Base-by-base conservation (phyloP, 2,888 invertebrate species). In the Epinotia nisella region DNA sequence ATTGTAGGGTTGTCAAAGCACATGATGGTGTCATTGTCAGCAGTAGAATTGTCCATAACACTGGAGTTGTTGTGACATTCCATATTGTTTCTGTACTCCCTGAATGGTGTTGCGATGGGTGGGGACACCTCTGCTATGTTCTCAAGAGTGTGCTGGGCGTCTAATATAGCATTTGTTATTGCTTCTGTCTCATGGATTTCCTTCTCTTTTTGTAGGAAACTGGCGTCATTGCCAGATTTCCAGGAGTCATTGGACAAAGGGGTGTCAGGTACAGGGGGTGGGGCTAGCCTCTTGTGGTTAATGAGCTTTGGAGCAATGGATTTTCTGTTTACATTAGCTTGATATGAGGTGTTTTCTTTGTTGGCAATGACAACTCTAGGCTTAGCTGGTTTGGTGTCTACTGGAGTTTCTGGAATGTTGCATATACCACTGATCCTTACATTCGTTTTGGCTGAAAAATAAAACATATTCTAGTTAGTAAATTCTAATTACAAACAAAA, bases 141-240 rank as follows among this genome's bases (percentile, higher is more conserved):
- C 76, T 89, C 87, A 62, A 88, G 77, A 19, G 83, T 85, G 15
- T 76, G 77, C 73, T 87, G 83, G 56, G 87, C 81, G 41, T 76
- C 56, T 64, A 86, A 29, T 45, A 55, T 71, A 11, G 78, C 81
- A 73, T 83, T 81, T 2, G 76, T 77, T 76, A 86, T 87, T 58
- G 83, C 83, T 69, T 90, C 89, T 64, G 82, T 75, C 39, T 88
- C 87, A 75, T 89, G 81, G 29, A 92, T 89, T 71, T 91, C 87
- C 76, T 88, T 90, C 67, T 93, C 93, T 41, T 83, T 89, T 78
- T 84, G 85, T 59, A 93, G 78, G 69, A 93, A 93, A 79, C 93
- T 93, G 10, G 84, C 83, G 77, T 93, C 92, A 78, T 87, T 84
- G 65, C 86, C 88, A 0, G 90, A 90, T 76, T 88, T 89, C 82